Evolutionary conservation across 2,797 vertebrate species (phyloP).

Genomic region (Eupleurogrammus muticus): DNA sequence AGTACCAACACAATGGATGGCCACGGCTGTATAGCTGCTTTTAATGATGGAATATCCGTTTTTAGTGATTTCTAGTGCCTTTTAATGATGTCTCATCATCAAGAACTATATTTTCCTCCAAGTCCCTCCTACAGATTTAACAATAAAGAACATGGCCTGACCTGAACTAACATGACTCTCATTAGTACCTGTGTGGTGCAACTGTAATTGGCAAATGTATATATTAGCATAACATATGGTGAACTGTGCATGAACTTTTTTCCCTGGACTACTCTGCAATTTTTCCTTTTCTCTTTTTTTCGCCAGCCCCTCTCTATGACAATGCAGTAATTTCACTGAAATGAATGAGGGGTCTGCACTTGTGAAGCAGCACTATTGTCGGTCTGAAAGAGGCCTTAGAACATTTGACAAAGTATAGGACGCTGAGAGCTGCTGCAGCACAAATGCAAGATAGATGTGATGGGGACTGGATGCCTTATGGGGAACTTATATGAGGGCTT

Average conservation of each 20-base stretch:
- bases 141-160: too few relatives aligned
- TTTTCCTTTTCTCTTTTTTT: not conserved
- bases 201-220: not conserved
- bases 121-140: too few relatives aligned
- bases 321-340: conserved; percentile 14
- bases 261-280: not conserved
- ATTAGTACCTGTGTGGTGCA: not conserved
- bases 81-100: too few relatives aligned
- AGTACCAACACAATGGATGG: too few relatives aligned
- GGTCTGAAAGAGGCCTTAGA: conserved; percentile 33
- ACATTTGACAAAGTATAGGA: conserved; percentile 47
- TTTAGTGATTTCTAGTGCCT: too few relatives aligned
- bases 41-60: too few relatives aligned
- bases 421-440: conserved; percentile 47
- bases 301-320: conserved; percentile 1
- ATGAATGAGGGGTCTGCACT: conserved; percentile 14
- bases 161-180: too few relatives aligned
- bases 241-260: not conserved
- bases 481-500: conserved; percentile 72
- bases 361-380: conserved; percentile 32
- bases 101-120: too few relatives aligned
- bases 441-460: conserved; percentile 49
- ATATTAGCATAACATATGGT: not conserved
- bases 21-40: too few relatives aligned
- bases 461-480: conserved; percentile 54